Evolutionary conservation across 2,888 invertebrate genomes (phyloP).

Genomic region (Leptogaster cylindrica): DNA sequence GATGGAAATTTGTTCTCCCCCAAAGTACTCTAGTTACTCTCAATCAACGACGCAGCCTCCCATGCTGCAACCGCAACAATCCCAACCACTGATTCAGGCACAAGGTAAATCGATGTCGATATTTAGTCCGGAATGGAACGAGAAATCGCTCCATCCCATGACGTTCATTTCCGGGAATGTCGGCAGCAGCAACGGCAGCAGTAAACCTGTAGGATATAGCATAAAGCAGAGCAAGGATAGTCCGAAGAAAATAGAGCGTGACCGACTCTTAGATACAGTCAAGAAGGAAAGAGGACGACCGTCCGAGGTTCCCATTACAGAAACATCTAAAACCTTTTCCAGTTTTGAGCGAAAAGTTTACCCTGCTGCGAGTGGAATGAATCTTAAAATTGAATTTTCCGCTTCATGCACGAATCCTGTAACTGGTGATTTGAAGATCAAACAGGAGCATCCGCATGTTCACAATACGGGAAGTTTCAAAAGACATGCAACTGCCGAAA

Average conservation of each 20-base stretch:
- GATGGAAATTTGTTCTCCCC: slow-evolving; percentile 52
- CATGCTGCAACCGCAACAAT: slow-evolving; percentile 46
- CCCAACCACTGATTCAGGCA: slow-evolving; percentile 48
- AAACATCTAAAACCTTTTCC: slow-evolving; percentile 7
- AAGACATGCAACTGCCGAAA: slow-evolving; percentile 17
- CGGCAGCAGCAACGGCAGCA: slow-evolving; percentile 46
- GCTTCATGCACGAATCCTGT: too few species aligned
- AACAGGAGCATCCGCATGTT: slow-evolving; percentile 31
- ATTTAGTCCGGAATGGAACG: slow-evolving; percentile 61
- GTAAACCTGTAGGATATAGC: slow-evolving; percentile 47
- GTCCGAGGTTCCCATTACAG: background rate
- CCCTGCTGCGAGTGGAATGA: background rate
- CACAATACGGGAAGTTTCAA: slow-evolving; percentile 41
- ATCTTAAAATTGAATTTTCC: background rate
- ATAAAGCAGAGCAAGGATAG: slow-evolving; percentile 54
- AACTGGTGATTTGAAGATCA: slow-evolving; percentile 31
- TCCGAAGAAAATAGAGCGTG: slow-evolving; percentile 56
- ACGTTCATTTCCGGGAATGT: slow-evolving; percentile 48
- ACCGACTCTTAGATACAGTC: slow-evolving; percentile 51
- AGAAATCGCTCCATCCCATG: slow-evolving; percentile 53
- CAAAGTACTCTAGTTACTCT: slow-evolving; percentile 50
- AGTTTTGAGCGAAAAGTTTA: background rate
- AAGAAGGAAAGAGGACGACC: slow-evolving; percentile 59
- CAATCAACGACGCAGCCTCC: slow-evolving; percentile 44
- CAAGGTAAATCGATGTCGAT: slow-evolving; percentile 53